Percentiles rank a stretch among this genome's conserved stretches.
phyloP scores from a whole-genome alignment of 2,797 vertebrate species.

The Argyrosomus regius region DNA sequence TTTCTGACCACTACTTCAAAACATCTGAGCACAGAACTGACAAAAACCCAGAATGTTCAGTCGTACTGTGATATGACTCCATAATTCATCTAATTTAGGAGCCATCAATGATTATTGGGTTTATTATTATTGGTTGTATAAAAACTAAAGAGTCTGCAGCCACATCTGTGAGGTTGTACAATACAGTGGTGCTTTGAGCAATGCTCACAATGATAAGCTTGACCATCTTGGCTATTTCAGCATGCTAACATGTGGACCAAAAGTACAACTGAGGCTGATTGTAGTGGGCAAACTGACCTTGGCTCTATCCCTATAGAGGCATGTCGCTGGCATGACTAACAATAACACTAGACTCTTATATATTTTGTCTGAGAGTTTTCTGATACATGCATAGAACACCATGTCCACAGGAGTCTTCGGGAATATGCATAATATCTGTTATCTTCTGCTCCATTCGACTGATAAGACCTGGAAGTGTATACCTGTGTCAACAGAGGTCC shows the following conservation, averaged over 20 bases:
- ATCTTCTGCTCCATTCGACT: slow-evolving; percentile 59
- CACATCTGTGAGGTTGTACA: too few species aligned
- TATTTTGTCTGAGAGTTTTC: slow-evolving; percentile 44
- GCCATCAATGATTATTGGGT: too few species aligned
- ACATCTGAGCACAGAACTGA: background rate
- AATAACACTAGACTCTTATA: background rate
- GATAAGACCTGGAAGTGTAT: slow-evolving; percentile 73
- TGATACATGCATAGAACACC: slow-evolving; percentile 43
- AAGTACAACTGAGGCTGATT: background rate
- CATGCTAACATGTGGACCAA: background rate
- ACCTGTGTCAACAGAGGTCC: slow-evolving; percentile 69
- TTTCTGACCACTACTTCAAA: background rate
- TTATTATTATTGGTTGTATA: too few species aligned
- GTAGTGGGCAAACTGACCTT: background rate
- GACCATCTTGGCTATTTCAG: too few species aligned
- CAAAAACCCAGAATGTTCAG: background rate
- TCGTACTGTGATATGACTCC: too few species aligned
- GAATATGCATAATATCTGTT: slow-evolving; percentile 67
- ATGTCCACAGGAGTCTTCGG: slow-evolving; percentile 44
- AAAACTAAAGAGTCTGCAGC: too few species aligned
- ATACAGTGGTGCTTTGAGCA: too few species aligned
- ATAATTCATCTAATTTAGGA: too few species aligned
- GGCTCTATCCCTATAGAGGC: background rate
- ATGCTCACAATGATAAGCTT: background rate
- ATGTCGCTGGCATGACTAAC: background rate